These are phyloP conservation scores for Oxytorus armatus DNA, from an alignment of 2,888 invertebrate species.

Conservation along the genomic window DNA sequence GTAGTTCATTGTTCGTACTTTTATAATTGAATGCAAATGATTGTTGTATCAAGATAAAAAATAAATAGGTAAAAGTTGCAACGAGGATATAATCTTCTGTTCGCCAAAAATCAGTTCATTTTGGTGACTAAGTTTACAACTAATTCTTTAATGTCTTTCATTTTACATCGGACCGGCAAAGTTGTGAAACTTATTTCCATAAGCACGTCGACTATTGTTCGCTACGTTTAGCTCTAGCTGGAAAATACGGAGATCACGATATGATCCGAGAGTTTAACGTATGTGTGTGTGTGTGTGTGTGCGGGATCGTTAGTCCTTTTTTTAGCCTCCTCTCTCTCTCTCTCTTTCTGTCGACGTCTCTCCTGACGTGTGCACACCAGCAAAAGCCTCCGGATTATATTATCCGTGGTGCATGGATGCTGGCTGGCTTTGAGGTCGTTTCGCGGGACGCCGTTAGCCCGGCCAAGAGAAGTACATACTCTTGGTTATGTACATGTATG, in stretches of 20 bases:
- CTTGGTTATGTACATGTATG: constrained; percentile 53
- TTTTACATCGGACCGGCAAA: neutral
- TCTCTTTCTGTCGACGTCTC: constrained; percentile 22
- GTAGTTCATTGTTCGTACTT: too few species aligned
- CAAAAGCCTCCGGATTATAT: constrained; percentile 64
- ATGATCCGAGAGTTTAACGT: constrained; percentile 48
- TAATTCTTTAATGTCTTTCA: neutral
- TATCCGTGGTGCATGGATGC: constrained; percentile 66
- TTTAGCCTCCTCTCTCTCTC: constrained; percentile 19
- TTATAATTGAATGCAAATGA: too few species aligned
- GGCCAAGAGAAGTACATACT: constrained; percentile 56
- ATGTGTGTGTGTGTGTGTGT: neutral
- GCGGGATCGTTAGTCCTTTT: constrained; percentile 59
- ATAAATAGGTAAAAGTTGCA: too few species aligned
- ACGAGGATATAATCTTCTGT: neutral
- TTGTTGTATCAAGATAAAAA: too few species aligned
- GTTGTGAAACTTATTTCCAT: constrained; percentile 24
- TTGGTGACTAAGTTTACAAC: neutral
- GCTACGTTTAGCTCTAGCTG: constrained; percentile 27
- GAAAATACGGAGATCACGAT: constrained; percentile 12
- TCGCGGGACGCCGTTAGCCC: constrained; percentile 65
- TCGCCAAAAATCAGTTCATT: neutral
- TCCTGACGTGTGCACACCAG: constrained; percentile 47
- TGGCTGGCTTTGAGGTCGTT: constrained; percentile 65
- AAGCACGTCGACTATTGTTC: constrained; percentile 19